Base-by-base conservation (phyloP, 1,140 invertebrate genomes). In the Dendroctonus valens region DNA sequence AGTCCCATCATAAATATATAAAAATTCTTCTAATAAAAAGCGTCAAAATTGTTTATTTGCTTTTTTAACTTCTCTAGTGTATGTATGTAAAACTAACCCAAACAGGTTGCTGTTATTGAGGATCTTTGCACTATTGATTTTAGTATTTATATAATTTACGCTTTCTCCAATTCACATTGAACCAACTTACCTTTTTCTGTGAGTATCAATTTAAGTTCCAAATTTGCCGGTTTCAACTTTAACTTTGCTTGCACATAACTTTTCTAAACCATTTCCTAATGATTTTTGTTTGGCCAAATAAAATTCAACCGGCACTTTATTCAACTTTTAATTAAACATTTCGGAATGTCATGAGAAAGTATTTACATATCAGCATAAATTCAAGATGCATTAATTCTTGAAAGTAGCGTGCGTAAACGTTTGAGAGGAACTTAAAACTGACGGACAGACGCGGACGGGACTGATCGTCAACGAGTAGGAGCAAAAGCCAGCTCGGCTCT, bases 391-490 rank as follows among this genome's bases (percentile, higher is more conserved):
- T 58, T 8, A 14, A 41, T 41, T 42, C 12, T 59, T 59, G 46
- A 49, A 38, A 48, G 42, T 49, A 59, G 26, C 58, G 58, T 59
- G 42, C 58, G 58, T 49, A 59, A 39, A 59, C 46, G 44, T 59
- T 38, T 49, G 46, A 39, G 38, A 59, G 58, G 58, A 59, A 59
- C 58, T 59, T 59, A 59, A 59, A 59, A 59, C 58, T 59, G 58
- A 42, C 46, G 46, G 26, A 59, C 58, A 49, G 58, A 42, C 46
- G 46, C 26, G 26, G 26, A 26, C 26, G 26, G 26, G 37, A 39
- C 6, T 26, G 46, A 49, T 14, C 58, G 58, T 7, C 46, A 12
- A 7, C 58, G 44, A 48, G 58, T 37, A 46, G 37, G 44, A 59
- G 58, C 58, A 49, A 49, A 59, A 50, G 58, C 58, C 58, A 38